Percentiles rank a stretch among this genome's conserved stretches.
phyloP scores from a whole-genome alignment of 2,797 vertebrate species.

The Coranthus polyacanthus region DNA sequence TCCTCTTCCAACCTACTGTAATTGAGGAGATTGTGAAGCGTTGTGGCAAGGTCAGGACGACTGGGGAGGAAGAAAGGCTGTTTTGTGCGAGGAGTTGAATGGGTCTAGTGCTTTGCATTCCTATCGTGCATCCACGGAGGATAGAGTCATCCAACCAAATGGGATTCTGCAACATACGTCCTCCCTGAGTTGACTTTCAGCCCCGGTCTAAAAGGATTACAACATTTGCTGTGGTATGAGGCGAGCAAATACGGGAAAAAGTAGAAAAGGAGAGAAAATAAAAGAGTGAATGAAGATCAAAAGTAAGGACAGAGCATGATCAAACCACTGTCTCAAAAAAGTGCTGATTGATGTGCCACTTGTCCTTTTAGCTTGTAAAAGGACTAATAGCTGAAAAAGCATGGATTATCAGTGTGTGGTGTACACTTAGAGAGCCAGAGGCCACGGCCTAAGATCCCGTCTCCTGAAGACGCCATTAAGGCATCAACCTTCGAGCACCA shows the following conservation, averaged over 20 bases:
- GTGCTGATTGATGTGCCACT: slow-evolving; percentile 74
- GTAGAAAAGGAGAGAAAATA: slow-evolving; percentile 29
- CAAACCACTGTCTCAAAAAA: slow-evolving; percentile 73
- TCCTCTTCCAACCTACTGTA: slow-evolving; percentile 71
- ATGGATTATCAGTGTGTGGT: slow-evolving; percentile 74
- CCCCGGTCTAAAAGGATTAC: slow-evolving; percentile 78
- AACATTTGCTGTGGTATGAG: slow-evolving; percentile 16
- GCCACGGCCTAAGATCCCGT: slow-evolving; percentile 57
- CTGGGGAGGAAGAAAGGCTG: slow-evolving; percentile 73
- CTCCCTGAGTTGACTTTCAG: slow-evolving; percentile 78
- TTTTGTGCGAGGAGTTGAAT: slow-evolving; percentile 74
- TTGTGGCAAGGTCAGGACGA: slow-evolving; percentile 74
- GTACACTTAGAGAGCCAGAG: slow-evolving; percentile 67
- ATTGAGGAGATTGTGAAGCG: slow-evolving; percentile 76
- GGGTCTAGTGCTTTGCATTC: slow-evolving; percentile 78
- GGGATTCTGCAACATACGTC: slow-evolving; percentile 77
- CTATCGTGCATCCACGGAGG: slow-evolving; percentile 63
- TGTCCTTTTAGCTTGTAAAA: slow-evolving; percentile 69
- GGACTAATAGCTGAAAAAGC: slow-evolving; percentile 69
- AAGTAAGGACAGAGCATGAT: slow-evolving; percentile 67
- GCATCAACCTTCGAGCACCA: slow-evolving; percentile 63
- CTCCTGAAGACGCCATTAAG: slow-evolving; percentile 72
- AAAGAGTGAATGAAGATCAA: slow-evolving; percentile 60
- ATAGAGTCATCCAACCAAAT: slow-evolving; percentile 79
- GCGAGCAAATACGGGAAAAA: slow-evolving; percentile 40